A percentile compares a stretch with the other conserved stretches of the same genome.
phyloP scores from a whole-genome alignment of 2,888 invertebrate genomes.

The Pristionchus mayeri region DNA sequence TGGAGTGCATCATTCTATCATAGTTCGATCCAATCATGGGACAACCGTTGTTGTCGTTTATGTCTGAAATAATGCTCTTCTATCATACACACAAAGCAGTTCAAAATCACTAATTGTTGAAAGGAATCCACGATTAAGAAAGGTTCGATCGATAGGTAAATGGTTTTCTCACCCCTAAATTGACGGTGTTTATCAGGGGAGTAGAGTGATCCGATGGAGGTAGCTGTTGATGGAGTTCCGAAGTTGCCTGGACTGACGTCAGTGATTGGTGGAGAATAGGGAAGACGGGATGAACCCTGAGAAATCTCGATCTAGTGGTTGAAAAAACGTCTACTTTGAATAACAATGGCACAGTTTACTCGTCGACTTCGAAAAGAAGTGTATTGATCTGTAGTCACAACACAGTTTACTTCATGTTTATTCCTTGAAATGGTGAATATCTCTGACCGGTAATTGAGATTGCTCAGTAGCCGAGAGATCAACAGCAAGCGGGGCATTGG shows the following conservation, averaged over 20 bases:
- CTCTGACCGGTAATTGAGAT: too few relatives aligned
- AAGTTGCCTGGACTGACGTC: constrained; percentile 69
- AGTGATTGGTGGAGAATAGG: constrained; percentile 74
- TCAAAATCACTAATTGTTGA: too few relatives aligned
- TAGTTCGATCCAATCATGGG: constrained; percentile 56
- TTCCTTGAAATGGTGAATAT: too few relatives aligned
- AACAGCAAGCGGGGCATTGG: too few relatives aligned
- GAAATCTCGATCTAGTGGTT: not conserved
- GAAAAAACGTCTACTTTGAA: not conserved
- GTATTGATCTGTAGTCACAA: too few relatives aligned
- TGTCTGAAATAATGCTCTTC: not conserved
- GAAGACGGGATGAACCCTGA: constrained; percentile 58
- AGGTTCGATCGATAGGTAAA: too few relatives aligned
- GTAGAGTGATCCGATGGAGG: constrained; percentile 69
- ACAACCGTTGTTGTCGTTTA: constrained; percentile 54
- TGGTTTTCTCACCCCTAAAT: constrained; percentile 53
- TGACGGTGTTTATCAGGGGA: constrained; percentile 70
- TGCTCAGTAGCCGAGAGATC: too few relatives aligned
- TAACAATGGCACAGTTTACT: not conserved
- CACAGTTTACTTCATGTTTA: too few relatives aligned
- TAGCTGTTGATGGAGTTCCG: constrained; percentile 70
- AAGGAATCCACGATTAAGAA: too few relatives aligned
- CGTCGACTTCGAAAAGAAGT: not conserved
- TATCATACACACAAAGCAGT: too few relatives aligned
- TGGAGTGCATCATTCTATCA: not conserved